These are phyloP conservation scores for Pammene aurita DNA, from an alignment of 2,888 invertebrate genomes.

Conservation along the genomic window DNA sequence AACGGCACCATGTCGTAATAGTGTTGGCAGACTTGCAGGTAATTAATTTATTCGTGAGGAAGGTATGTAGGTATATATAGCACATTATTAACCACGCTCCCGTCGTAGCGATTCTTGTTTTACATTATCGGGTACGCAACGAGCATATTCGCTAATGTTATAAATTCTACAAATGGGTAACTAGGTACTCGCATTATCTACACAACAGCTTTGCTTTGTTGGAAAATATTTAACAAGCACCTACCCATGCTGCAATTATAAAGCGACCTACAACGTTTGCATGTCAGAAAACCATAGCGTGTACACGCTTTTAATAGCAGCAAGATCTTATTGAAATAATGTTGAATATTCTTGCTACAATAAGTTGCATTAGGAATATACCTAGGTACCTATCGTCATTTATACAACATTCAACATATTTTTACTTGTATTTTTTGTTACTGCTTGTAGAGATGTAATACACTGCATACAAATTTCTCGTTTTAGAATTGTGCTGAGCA, in stretches of 20 bases:
- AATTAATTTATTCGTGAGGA: slow-evolving; percentile 33
- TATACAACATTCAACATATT: too few relatives aligned
- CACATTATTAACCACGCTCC: slow-evolving; percentile 18
- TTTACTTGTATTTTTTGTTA: too few relatives aligned
- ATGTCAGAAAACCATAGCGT: slow-evolving; percentile 32
- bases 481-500: too few relatives aligned
- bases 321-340: slow-evolving; percentile 14
- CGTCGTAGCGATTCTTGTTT: not conserved
- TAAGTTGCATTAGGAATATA: not conserved
- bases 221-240: not conserved
- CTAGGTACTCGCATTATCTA: not conserved
- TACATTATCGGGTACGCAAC: not conserved
- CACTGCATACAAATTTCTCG: too few relatives aligned
- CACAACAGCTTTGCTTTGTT: not conserved
- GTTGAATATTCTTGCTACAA: slow-evolving; percentile 8
- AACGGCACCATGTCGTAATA: slow-evolving; percentile 33
- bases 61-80: slow-evolving; percentile 25
- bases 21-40: slow-evolving; percentile 35
- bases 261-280: slow-evolving; percentile 22
- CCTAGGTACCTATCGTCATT: too few relatives aligned
- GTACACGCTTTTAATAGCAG: slow-evolving; percentile 30
- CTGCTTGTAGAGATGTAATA: too few relatives aligned
- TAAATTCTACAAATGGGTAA: not conserved
- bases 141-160: not conserved
- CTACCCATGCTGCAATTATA: slow-evolving; percentile 19